phyloP scores from a whole-genome alignment of 30 jellyfish, hydroid and myxozoan species.

The Cassiopea xamachana region DNA sequence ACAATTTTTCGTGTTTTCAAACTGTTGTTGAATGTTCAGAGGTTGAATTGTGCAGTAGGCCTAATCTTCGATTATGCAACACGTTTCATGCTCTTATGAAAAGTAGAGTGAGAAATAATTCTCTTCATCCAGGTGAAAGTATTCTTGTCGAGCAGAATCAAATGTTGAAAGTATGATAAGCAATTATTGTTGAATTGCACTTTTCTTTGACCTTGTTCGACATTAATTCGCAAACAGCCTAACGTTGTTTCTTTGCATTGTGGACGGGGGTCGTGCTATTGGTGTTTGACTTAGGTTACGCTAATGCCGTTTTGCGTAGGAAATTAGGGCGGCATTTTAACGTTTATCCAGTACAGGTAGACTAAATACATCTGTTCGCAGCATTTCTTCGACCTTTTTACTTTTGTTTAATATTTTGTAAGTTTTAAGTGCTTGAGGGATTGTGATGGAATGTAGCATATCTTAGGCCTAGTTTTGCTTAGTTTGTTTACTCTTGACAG shows the following conservation, averaged over 20 bases:
- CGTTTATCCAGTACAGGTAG: neutral
- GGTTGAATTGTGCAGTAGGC: too few species aligned
- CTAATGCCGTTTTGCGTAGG: neutral
- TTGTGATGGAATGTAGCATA: neutral
- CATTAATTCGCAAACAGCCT: neutral
- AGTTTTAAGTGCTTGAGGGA: neutral
- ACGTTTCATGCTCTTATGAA: too few species aligned
- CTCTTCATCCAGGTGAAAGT: too few species aligned
- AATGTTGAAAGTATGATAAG: too few species aligned
- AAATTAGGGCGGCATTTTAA: neutral
- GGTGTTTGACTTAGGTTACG: neutral
- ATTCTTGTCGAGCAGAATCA: too few species aligned
- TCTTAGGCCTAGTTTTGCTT: neutral
- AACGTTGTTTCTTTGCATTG: neutral
- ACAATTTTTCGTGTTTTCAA: too few species aligned
- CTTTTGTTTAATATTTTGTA: neutral
- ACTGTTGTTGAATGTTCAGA: too few species aligned
- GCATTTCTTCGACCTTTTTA: neutral
- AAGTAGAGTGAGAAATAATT: too few species aligned
- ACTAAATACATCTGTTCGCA: neutral
- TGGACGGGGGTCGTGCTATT: constrained; percentile 22
- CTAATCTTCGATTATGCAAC: too few species aligned
- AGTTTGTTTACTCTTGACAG: too few species aligned
- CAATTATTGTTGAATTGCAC: neutral
- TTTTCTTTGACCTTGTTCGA: neutral